These are phyloP conservation scores for Rhinogobio ventralis DNA, from an alignment of 2,797 vertebrate genomes.

Conservation along the genomic window DNA sequence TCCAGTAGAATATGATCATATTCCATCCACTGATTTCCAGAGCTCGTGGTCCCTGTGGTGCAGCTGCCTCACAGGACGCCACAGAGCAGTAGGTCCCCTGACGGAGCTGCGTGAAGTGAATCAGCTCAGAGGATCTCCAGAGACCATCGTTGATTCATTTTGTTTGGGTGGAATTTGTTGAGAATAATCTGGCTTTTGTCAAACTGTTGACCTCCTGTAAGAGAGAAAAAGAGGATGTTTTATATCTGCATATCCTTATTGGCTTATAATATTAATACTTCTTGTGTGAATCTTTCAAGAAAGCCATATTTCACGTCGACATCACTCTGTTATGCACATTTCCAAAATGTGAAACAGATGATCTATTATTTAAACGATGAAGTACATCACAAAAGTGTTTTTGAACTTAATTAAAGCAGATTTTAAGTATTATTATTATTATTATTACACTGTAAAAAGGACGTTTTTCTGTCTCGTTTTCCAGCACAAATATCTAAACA, in stretches of 20 bases:
- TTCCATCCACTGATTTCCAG: constrained; percentile 1
- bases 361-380: neutral
- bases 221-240: neutral
- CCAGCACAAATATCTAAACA: neutral
- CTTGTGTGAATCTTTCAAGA: neutral
- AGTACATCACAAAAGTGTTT: too few species aligned
- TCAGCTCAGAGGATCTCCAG: constrained; percentile 83
- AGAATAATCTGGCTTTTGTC: constrained; percentile 89
- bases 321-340: too few species aligned
- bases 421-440: neutral
- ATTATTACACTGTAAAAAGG: neutral
- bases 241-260: neutral
- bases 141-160: constrained; percentile 85
- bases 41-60: constrained; percentile 6
- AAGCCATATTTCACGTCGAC: too few species aligned
- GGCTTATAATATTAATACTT: neutral
- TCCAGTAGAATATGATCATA: neutral
- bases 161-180: constrained; percentile 80
- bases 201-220: constrained; percentile 86
- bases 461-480: too few species aligned
- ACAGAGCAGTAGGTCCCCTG: constrained; percentile 15
- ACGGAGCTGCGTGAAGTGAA: constrained; percentile 1
- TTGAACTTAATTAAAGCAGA: too few species aligned
- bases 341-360: neutral
- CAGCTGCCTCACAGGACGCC: constrained; percentile 39